Base-by-base conservation (phyloP, 2,797 vertebrate species). In the Loris lydekkerianus region DNA sequence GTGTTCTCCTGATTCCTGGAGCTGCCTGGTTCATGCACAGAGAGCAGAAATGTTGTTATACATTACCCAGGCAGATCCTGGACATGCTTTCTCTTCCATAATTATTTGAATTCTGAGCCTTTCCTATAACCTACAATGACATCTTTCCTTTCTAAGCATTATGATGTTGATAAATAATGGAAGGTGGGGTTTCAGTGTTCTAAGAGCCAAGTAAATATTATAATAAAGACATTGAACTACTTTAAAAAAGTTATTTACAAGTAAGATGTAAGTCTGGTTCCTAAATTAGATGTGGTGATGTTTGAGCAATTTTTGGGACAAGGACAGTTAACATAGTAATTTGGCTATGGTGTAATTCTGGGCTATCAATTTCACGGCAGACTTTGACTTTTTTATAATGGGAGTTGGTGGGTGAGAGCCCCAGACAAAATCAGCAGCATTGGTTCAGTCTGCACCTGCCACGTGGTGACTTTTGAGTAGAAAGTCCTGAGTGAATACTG, bases 271-370 rank as follows among this genome's bases (percentile, higher is more conserved):
- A 94, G 95, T 96, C 91, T 93, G 69, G 58, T 90, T 97, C 53
- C 84, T 93, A 96, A 96, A 88, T 97, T 96, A 97, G 85, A 94
- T 96, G 46, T 86, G 69, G 76, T 78, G 65, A 89, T 84, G 89
- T 56, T 34, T 40, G 70, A 82, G 43, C 73, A 92, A 23, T 93
- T 97, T 81, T 61, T 29, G 76, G 81, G 84, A 93, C 69, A 63
- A 91, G 84, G 58, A 58, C 34, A 87, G 77, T 95, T 96, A 94
- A 89, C 56, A 11, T 25, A 91, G 90, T 91, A 87, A 67, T 96
- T 96, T 93, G 84, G 17, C 87, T 87, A 1, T 81, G 49, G 25
- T 77, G 1, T 78, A 86, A 63, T 91, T 91, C 73, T 88, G 76
- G 82, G 56, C 67, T 72, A 20, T 70, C 20, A 20, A 4, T 86